phyloP scores from a whole-genome alignment of 2,113 vertebrate species.

The Galemys pyrenaicus region DNA sequence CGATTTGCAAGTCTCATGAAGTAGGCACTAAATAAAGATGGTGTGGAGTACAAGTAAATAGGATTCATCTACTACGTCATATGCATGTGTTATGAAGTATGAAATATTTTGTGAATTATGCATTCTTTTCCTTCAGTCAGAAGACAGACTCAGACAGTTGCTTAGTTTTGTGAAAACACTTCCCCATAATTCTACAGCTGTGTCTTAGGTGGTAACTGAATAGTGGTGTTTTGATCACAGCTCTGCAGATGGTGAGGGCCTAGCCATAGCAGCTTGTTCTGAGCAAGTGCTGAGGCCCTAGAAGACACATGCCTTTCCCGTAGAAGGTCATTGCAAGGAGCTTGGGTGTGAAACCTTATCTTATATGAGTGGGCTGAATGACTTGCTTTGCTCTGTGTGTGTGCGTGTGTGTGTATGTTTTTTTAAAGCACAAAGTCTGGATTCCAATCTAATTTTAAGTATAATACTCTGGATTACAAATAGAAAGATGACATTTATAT shows the following conservation, averaged over 20 bases:
- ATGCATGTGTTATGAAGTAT: neutral
- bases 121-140: neutral
- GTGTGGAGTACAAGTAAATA: neutral
- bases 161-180: conserved; percentile 43
- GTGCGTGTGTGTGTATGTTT: neutral
- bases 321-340: neutral
- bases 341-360: neutral
- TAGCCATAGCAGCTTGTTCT: neutral
- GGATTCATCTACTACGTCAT: neutral
- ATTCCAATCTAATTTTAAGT: neutral
- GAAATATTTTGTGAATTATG: conserved; percentile 17
- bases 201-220: conserved; percentile 62
- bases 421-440: neutral
- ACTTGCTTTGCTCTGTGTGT: neutral
- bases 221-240: conserved; percentile 64
- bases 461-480: neutral
- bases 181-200: conserved; percentile 68
- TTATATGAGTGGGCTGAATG: neutral
- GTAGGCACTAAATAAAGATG: conserved; percentile 50
- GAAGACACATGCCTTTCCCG: conserved; percentile 23
- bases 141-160: conserved; percentile 56
- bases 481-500: neutral
- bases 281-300: conserved; percentile 17
- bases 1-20: conserved; percentile 44
- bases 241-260: conserved; percentile 42